A percentile compares a stretch with the other conserved stretches of the same genome.
Evolutionary conservation across 2,797 vertebrate species (phyloP).

Genomic region (Kryptopterus vitreolus): DNA sequence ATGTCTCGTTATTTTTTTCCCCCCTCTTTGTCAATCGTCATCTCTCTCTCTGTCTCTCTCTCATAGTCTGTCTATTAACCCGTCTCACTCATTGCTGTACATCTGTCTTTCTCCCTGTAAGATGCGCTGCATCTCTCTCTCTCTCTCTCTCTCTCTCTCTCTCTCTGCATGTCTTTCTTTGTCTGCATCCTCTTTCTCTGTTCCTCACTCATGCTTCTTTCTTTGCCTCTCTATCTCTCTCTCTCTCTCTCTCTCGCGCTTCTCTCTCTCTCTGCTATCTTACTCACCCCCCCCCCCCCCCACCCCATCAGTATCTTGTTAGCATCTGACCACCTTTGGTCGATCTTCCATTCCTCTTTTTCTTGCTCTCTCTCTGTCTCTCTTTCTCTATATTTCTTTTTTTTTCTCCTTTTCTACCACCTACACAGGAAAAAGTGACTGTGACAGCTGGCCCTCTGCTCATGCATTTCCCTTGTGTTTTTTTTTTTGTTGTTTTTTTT

Average conservation of each 20-base stretch:
- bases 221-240: not conserved
- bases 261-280: slow-evolving; percentile 17
- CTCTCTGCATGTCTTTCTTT: not conserved
- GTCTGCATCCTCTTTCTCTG: not conserved
- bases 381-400: slow-evolving; percentile 18
- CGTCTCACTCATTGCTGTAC: no score
- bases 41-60: no score
- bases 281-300: not conserved
- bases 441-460: slow-evolving; percentile 58
- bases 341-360: slow-evolving; percentile 43
- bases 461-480: slow-evolving; percentile 36
- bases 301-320: slow-evolving; percentile 25
- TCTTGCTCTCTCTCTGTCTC: slow-evolving; percentile 11
- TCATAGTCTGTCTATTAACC: no score
- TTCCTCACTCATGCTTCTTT: not conserved
- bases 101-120: no score
- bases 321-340: slow-evolving; percentile 42
- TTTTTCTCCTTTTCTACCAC: slow-evolving; percentile 69
- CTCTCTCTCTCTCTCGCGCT: not conserved
- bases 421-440: slow-evolving; percentile 94
- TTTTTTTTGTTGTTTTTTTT: no score
- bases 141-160: not conserved
- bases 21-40: no score
- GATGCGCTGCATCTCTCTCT: no score
- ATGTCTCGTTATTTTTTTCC: no score